phyloP scores from a whole-genome alignment of 2,797 vertebrate genomes.

The Siniperca scherzeri region DNA sequence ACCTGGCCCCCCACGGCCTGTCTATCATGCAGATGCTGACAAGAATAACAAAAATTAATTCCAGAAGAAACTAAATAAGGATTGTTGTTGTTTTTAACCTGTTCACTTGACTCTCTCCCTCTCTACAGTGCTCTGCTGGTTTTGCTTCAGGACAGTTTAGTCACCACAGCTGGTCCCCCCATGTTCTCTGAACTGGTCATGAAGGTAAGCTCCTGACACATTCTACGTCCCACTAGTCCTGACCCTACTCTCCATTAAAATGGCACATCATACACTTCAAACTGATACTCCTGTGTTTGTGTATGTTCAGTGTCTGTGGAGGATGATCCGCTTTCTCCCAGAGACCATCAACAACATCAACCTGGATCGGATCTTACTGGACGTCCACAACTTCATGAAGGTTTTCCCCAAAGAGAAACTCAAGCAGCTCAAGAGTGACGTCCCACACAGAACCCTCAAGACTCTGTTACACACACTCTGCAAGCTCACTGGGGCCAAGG shows the following conservation, averaged over 20 bases:
- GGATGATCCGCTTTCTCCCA: conserved; percentile 95
- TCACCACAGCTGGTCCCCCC: conserved; percentile 92
- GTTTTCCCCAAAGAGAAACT: conserved; percentile 98
- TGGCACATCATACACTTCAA: not conserved
- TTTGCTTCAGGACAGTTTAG: conserved; percentile 95
- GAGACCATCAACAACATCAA: conserved; percentile 95
- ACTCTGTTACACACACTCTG: conserved; percentile 95
- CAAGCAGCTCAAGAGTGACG: conserved; percentile 96
- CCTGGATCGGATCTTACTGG: conserved; percentile 95
- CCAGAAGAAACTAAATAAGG: too few species aligned
- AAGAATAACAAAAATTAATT: too few species aligned
- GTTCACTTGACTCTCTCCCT: conserved; percentile 7
- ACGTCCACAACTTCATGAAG: conserved; percentile 98
- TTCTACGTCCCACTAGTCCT: too few species aligned
- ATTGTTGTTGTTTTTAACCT: not conserved
- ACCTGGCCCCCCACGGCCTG: too few species aligned
- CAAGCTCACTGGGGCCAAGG: conserved; percentile 95
- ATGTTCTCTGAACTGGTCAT: conserved; percentile 97
- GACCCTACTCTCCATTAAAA: not conserved
- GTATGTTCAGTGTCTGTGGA: conserved; percentile 94
- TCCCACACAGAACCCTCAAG: conserved; percentile 96
- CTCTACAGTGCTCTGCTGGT: conserved; percentile 93
- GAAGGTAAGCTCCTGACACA: conserved; percentile 88
- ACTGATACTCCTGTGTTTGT: not conserved
- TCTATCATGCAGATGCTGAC: too few species aligned